Evolutionary conservation across 2,797 vertebrate species (phyloP).

Genomic region (Dicrostonyx torquatus): DNA sequence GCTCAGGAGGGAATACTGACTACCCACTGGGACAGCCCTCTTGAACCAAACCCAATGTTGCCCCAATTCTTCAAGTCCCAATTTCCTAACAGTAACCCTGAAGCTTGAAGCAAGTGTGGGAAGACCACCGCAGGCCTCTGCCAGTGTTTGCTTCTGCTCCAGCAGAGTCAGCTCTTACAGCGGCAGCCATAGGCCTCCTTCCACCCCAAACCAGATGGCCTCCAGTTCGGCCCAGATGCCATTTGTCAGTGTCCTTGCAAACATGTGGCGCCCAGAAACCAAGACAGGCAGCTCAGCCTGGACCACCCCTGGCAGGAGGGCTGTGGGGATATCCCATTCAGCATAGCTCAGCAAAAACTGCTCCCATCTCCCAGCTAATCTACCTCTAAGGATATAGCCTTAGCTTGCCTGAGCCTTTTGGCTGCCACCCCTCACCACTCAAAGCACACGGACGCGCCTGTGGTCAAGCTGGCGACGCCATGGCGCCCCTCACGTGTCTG

Average conservation of each 20-base stretch:
- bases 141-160: neutral
- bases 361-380: conserved; percentile 43
- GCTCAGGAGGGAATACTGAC: neutral
- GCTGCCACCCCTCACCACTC: conserved; percentile 58
- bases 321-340: conserved; percentile 55
- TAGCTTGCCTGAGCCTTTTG: conserved; percentile 8
- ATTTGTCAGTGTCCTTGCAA: conserved; percentile 73
- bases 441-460: conserved; percentile 40
- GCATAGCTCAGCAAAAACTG: conserved; percentile 49
- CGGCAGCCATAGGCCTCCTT: conserved; percentile 72
- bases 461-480: conserved; percentile 54
- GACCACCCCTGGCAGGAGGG: conserved; percentile 48
- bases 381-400: conserved; percentile 48
- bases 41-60: neutral
- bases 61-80: neutral
- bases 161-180: neutral
- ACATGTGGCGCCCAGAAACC: conserved; percentile 71
- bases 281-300: conserved; percentile 50
- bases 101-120: neutral
- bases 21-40: neutral
- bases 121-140: neutral
- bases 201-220: neutral
- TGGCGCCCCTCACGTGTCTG: conserved; percentile 64
- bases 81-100: neutral
- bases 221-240: conserved; percentile 50